These are phyloP conservation scores for Periophthalmodon schlosseri DNA, from an alignment of 2,113 vertebrate species.

Conservation along the genomic window DNA sequence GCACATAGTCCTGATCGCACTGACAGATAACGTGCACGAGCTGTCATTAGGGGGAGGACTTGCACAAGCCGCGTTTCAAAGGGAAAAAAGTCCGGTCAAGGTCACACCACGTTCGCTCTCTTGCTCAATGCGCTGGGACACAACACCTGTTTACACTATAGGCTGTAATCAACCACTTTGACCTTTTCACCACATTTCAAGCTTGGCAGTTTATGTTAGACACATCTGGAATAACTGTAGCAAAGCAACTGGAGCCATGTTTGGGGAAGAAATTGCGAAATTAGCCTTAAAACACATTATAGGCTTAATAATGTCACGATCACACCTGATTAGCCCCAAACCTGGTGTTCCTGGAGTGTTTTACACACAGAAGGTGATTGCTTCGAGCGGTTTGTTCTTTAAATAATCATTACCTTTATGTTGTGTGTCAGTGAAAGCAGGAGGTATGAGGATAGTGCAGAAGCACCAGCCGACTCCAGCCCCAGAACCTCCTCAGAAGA, in stretches of 20 bases:
- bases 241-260: too few species aligned
- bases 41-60: slow-evolving; percentile 23
- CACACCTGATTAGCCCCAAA: background rate
- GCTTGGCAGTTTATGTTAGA: background rate
- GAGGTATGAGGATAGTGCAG: slow-evolving; percentile 97
- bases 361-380: background rate
- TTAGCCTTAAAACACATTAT: background rate
- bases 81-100: background rate
- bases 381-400: background rate
- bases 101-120: background rate
- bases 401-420: background rate
- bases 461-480: slow-evolving; percentile 83
- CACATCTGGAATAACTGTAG: background rate
- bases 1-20: slow-evolving; percentile 27
- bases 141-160: background rate
- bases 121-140: slow-evolving; percentile 2
- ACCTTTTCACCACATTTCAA: background rate
- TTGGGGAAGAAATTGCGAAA: too few species aligned
- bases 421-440: slow-evolving; percentile 88
- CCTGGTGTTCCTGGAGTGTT: background rate
- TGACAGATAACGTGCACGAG: slow-evolving; percentile 48
- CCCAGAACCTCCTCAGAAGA: slow-evolving; percentile 85
- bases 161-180: background rate
- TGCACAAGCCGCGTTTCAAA: background rate
- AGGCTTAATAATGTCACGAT: background rate